phyloP scores from a whole-genome alignment of 2,797 vertebrate species.

The Cetoscarus ocellatus region DNA sequence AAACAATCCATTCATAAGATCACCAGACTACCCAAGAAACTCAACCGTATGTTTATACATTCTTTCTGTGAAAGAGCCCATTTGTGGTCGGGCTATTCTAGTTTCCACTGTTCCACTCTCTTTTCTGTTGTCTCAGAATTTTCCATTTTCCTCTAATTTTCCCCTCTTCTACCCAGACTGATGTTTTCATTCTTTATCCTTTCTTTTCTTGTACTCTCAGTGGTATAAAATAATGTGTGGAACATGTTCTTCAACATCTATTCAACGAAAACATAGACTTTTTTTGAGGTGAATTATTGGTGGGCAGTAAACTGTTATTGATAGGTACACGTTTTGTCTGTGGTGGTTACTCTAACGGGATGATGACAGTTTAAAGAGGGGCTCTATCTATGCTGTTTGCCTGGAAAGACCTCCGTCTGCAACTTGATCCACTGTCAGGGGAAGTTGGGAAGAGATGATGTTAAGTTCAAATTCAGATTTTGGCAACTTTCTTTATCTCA shows the following conservation, averaged over 20 bases:
- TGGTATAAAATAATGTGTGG: not conserved
- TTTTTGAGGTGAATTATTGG: too few species aligned
- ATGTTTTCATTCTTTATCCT: not conserved
- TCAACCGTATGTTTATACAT: slow-evolving; percentile 77
- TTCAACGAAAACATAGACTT: too few species aligned
- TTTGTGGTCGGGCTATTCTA: slow-evolving; percentile 72
- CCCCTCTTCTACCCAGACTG: slow-evolving; percentile 6
- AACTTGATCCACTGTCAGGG: too few species aligned
- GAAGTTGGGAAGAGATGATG: too few species aligned
- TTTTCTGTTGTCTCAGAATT: slow-evolving; percentile 55
- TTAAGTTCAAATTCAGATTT: too few species aligned
- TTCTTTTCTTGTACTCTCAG: not conserved
- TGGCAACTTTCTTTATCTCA: too few species aligned
- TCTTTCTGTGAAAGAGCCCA: slow-evolving; percentile 72
- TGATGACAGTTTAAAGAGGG: too few species aligned
- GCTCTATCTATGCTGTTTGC: too few species aligned
- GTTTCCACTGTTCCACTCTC: slow-evolving; percentile 60
- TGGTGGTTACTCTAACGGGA: too few species aligned
- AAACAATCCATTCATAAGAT: slow-evolving; percentile 69
- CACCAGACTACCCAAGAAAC: slow-evolving; percentile 68
- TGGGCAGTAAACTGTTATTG: too few species aligned
- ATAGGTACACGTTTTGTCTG: too few species aligned
- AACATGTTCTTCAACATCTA: not conserved
- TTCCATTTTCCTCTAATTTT: slow-evolving; percentile 32
- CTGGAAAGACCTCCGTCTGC: too few species aligned